Conservation (phyloP, 2,797 vertebrate genomes). For the Enteromius anoplus region DNA sequence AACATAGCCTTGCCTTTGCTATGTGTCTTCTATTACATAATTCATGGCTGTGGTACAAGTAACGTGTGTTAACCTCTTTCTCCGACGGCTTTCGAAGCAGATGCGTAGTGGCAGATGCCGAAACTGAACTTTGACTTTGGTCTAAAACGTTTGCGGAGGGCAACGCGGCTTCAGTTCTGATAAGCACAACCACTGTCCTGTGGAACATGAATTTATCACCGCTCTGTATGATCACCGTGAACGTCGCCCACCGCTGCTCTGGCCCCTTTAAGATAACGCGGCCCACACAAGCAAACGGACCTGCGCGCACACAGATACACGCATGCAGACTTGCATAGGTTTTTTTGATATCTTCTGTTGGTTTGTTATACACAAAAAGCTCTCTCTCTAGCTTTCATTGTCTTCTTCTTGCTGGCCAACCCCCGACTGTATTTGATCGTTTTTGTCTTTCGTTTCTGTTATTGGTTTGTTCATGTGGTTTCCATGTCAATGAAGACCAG, state of each 20-base stretch:
- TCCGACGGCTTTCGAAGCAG: neutral
- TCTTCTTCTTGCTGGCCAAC: neutral
- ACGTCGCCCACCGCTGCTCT: conserved; percentile 56
- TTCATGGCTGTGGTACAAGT: conserved; percentile 28
- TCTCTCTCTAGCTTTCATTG: conserved; percentile 7
- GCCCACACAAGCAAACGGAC: conserved; percentile 13
- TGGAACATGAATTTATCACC: conserved; percentile 67
- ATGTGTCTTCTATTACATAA: conserved; percentile 48
- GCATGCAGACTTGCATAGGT: conserved; percentile 35
- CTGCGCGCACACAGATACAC: conserved; percentile 37
- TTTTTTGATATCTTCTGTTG: neutral
- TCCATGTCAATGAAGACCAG: conserved; percentile 59
- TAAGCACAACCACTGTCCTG: conserved; percentile 63
- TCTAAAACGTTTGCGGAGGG: conserved; percentile 43
- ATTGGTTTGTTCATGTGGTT: conserved; percentile 61
- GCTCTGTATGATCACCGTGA: conserved; percentile 45
- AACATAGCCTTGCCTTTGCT: conserved; percentile 7
- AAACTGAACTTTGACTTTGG: conserved; percentile 42
- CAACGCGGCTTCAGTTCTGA: conserved; percentile 58
- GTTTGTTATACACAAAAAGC: conserved; percentile 2
- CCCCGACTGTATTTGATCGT: conserved; percentile 21
- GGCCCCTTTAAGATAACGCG: conserved; percentile 65
- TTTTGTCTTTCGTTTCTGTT: conserved; percentile 11
- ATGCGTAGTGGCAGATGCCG: conserved; percentile 12
- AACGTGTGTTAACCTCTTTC: conserved; percentile 16